Conservation (phyloP, 2,888 invertebrate species). For the Glaucopsyche alexis region DNA sequence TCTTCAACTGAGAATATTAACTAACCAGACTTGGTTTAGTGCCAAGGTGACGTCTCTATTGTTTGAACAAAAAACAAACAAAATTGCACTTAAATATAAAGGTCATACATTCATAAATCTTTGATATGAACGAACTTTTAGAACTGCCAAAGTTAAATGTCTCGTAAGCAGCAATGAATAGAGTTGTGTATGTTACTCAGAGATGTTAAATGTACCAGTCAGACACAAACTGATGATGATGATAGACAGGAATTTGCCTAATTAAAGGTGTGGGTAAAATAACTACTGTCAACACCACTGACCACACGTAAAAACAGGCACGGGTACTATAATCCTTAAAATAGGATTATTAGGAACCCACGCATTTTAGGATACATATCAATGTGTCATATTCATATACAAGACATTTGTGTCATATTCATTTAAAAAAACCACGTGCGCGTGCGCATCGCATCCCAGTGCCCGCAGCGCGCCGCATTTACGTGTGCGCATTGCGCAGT, state of each 20-base stretch:
- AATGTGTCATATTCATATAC: no score
- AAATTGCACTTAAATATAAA: slow-evolving; percentile 37
- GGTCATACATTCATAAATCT: slow-evolving; percentile 24
- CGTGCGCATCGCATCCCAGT: background rate
- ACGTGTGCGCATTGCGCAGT: background rate
- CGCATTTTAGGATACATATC: no score
- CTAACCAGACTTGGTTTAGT: slow-evolving; percentile 40
- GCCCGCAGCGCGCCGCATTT: background rate
- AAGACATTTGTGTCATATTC: no score
- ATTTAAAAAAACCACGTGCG: background rate
- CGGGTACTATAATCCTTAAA: no score
- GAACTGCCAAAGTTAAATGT: background rate
- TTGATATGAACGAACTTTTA: slow-evolving; percentile 12
- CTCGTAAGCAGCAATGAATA: background rate
- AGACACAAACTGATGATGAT: background rate
- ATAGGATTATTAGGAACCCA: no score
- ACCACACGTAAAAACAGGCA: no score
- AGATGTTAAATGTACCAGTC: background rate
- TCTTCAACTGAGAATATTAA: slow-evolving; percentile 31
- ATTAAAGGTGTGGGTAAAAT: no score
- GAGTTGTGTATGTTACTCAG: slow-evolving; percentile 1
- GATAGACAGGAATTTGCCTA: background rate
- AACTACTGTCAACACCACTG: no score
- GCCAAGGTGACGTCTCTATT: slow-evolving; percentile 42
- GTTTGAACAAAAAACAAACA: slow-evolving; percentile 36